Conservation (phyloP, 1,140 invertebrate genomes). For the Pygmarrhopalites habei region DNA sequence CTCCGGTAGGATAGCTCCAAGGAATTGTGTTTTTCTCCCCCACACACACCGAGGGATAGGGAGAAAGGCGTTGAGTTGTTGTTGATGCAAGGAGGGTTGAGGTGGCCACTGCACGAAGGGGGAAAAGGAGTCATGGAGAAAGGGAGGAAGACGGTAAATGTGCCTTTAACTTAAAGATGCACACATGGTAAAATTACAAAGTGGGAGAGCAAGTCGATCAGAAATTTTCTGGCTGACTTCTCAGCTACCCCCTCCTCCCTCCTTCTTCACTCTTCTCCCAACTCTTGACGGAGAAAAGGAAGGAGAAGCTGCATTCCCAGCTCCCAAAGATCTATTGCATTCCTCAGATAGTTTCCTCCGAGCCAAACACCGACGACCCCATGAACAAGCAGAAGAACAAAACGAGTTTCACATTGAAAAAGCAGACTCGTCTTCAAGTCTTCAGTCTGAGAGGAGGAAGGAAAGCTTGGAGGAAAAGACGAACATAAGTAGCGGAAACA, state of each 20-base stretch:
- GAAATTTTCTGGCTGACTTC: slow-evolving; percentile 30
- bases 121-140: too few relatives aligned
- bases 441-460: neutral
- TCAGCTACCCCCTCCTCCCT: neutral
- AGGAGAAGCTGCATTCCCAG: slow-evolving; percentile 18
- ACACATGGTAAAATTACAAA: slow-evolving; percentile 30
- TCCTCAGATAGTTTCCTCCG: slow-evolving; percentile 26
- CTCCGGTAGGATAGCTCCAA: too few relatives aligned
- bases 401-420: slow-evolving; percentile 10
- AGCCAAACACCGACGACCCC: neutral
- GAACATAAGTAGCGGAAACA: too few relatives aligned
- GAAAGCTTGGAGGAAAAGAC: neutral
- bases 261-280: neutral
- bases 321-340: slow-evolving; percentile 37
- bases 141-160: neutral
- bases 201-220: slow-evolving; percentile 23
- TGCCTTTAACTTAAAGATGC: neutral
- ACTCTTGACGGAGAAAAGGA: neutral
- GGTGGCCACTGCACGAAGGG: too few relatives aligned
- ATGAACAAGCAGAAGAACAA: slow-evolving; percentile 20
- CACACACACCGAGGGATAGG: too few relatives aligned
- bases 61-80: too few relatives aligned
- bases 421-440: neutral
- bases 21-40: too few relatives aligned
- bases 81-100: too few relatives aligned